A percentile compares a stretch with the other conserved stretches of the same genome.
Evolutionary conservation across 2,888 invertebrate genomes (phyloP).

Genomic region (Ochropleura leucogaster): DNA sequence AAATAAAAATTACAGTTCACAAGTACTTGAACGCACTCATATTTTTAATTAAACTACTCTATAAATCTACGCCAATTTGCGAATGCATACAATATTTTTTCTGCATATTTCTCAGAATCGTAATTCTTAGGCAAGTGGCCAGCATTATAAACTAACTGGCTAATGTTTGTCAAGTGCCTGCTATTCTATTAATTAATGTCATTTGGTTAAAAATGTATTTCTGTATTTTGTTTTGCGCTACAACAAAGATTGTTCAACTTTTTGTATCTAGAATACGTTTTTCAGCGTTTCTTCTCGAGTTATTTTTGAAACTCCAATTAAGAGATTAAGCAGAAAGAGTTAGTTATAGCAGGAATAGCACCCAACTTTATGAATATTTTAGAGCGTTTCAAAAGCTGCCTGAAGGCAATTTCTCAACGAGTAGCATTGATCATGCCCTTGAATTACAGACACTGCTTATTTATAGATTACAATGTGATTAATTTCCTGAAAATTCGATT

Average conservation of each 20-base stretch:
- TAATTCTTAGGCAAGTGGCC: constrained; percentile 43
- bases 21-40: constrained; percentile 11
- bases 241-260: background rate
- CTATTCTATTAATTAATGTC: constrained; percentile 16
- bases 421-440: constrained; percentile 24
- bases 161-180: constrained; percentile 2
- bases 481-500: constrained; percentile 54
- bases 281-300: background rate
- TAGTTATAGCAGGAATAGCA: background rate
- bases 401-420: constrained; percentile 4
- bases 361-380: background rate
- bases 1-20: constrained; percentile 11
- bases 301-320: too few species aligned
- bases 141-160: constrained; percentile 37
- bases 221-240: background rate
- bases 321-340: background rate
- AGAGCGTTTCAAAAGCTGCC: background rate
- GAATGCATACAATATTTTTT: constrained; percentile 32
- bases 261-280: background rate
- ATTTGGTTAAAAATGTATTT: background rate
- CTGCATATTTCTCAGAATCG: constrained; percentile 18
- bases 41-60: constrained; percentile 19
- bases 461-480: constrained; percentile 56
- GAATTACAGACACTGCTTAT: constrained; percentile 36
- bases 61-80: constrained; percentile 23